These are phyloP conservation scores for Megaptera novaeangliae DNA, from an alignment of 2,113 vertebrate species.

Conservation along the genomic window DNA sequence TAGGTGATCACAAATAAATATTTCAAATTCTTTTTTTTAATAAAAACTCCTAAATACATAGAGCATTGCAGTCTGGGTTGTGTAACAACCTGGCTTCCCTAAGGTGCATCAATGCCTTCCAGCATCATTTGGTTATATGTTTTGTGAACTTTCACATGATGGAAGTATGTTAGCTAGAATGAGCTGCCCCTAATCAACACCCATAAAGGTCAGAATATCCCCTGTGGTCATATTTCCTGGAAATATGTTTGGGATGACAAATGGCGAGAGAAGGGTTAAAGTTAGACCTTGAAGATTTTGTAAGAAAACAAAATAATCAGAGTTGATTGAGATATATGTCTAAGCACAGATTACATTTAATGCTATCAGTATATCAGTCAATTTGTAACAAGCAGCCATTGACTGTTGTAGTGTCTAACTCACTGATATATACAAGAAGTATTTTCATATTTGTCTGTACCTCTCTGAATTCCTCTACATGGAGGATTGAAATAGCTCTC, in stretches of 20 bases:
- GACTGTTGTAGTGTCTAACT: neutral
- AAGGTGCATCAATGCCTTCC: neutral
- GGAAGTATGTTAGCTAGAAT: neutral
- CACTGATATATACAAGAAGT: neutral
- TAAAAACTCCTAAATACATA: neutral
- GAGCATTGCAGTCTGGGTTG: neutral
- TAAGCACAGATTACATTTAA: neutral
- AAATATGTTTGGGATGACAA: neutral
- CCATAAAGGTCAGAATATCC: neutral
- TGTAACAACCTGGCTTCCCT: neutral
- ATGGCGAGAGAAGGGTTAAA: neutral
- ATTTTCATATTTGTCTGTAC: neutral
- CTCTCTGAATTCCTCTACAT: neutral
- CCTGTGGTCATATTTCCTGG: neutral
- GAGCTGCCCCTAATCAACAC: neutral
- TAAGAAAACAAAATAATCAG: neutral
- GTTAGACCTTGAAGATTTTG: neutral
- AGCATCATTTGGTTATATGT: neutral
- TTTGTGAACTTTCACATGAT: neutral
- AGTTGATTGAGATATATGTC: neutral
- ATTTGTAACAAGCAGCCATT: neutral
- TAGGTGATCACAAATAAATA: neutral
- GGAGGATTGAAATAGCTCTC: neutral
- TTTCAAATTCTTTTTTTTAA: neutral
- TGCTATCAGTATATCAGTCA: neutral